These are phyloP conservation scores for Rutilus rutilus DNA, from an alignment of 2,113 vertebrate genomes.

Conservation along the genomic window DNA sequence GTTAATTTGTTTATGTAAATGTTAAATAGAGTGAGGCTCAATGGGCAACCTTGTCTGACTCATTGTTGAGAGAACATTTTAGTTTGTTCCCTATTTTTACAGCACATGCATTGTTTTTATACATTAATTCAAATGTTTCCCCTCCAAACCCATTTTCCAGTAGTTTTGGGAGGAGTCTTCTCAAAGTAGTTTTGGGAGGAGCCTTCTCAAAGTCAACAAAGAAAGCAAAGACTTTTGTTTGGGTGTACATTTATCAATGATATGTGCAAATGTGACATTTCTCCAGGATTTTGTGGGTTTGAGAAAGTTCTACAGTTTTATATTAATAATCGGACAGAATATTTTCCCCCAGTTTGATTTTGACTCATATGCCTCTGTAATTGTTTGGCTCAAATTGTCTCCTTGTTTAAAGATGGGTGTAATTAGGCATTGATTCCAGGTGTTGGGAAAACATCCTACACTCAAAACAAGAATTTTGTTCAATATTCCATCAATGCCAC, in stretches of 20 bases:
- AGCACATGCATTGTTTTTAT: conserved; percentile 1
- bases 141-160: not conserved
- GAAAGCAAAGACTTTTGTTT: not conserved
- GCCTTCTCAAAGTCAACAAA: not conserved
- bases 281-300: too few species aligned
- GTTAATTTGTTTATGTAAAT: not conserved
- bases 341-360: not conserved
- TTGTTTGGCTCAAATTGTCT: conserved; percentile 11
- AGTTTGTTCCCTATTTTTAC: not conserved
- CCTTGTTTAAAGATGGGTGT: not conserved
- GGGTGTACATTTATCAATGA: not conserved
- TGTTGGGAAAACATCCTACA: not conserved
- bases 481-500: not conserved
- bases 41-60: not conserved
- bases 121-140: not conserved
- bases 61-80: not conserved
- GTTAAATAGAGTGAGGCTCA: not conserved
- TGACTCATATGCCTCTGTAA: not conserved
- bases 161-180: not conserved
- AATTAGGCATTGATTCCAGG: conserved; percentile 2
- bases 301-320: too few species aligned
- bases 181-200: not conserved
- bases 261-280: not conserved
- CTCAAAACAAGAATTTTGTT: not conserved
- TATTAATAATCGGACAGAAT: not conserved